These are phyloP conservation scores for Ptilorrhoa leucosticta DNA, from an alignment of 2,113 vertebrate species.

Conservation along the genomic window DNA sequence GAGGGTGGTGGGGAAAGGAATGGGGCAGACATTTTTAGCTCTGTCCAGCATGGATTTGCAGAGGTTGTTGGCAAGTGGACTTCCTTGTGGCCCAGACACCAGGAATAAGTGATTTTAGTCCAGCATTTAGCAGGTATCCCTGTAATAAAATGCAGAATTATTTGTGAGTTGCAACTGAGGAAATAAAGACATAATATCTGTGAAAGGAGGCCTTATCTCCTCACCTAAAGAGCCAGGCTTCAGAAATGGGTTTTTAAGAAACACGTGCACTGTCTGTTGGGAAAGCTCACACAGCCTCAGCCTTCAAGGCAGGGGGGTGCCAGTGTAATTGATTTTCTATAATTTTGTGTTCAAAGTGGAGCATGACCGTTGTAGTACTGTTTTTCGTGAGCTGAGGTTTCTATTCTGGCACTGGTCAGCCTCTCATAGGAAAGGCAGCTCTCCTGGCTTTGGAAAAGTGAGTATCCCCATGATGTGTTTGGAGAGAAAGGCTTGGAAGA, in stretches of 20 bases:
- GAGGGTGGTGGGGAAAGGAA: neutral
- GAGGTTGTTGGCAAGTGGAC: neutral
- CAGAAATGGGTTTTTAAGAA: neutral
- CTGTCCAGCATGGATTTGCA: neutral
- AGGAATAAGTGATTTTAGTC: neutral
- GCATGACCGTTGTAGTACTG: neutral
- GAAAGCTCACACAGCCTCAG: neutral
- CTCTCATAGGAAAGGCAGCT: neutral
- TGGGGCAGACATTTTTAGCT: neutral
- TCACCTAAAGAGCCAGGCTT: neutral
- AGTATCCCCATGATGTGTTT: neutral
- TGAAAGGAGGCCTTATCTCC: neutral
- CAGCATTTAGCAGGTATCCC: neutral
- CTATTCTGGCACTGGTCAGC: fast-evolving
- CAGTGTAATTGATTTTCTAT: slow-evolving; percentile 1
- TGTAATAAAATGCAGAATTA: neutral
- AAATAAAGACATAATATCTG: neutral
- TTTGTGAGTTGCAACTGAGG: neutral
- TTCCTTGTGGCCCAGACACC: neutral
- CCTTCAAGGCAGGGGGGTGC: neutral
- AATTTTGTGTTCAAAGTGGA: neutral
- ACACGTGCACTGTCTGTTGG: neutral
- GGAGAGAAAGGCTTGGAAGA: neutral
- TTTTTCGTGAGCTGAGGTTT: neutral
- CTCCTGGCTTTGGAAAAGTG: neutral